Percentiles rank a stretch among this genome's conserved stretches.
These are phyloP conservation scores for Antrozous pallidus DNA, from an alignment of 2,797 vertebrate genomes.

Conservation along the genomic window DNA sequence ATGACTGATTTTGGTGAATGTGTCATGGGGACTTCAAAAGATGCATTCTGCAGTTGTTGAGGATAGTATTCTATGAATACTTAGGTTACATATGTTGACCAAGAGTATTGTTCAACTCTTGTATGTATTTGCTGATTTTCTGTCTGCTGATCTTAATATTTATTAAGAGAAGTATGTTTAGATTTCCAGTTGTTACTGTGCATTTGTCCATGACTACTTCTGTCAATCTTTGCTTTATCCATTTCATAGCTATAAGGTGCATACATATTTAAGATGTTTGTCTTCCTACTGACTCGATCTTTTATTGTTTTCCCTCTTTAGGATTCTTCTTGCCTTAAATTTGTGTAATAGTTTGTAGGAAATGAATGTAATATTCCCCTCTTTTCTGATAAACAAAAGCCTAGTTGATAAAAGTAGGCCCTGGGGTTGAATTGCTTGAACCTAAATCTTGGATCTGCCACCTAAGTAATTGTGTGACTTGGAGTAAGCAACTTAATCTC, in stretches of 20 bases:
- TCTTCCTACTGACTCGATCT: background rate
- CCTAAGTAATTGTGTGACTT: background rate
- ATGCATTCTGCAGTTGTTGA: background rate
- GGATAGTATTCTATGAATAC: background rate
- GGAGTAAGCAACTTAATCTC: background rate
- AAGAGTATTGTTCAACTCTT: background rate
- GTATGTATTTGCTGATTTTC: background rate
- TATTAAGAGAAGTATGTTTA: background rate
- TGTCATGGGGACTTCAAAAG: background rate
- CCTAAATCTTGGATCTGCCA: background rate
- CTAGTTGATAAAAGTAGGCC: background rate
- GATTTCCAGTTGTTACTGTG: background rate
- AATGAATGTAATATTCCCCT: background rate
- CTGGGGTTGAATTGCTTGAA: background rate
- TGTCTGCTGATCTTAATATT: background rate
- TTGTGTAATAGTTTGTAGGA: background rate
- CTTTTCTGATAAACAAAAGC: background rate
- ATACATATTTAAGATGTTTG: background rate
- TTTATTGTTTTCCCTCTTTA: background rate
- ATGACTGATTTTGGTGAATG: background rate
- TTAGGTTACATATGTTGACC: background rate
- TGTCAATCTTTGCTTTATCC: background rate
- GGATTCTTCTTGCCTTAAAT: constrained; percentile 12
- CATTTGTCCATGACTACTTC: background rate
- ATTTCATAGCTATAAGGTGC: background rate